Evolutionary conservation across 2,113 vertebrate species (phyloP).

Genomic region (Herpailurus yagouaroundi): DNA sequence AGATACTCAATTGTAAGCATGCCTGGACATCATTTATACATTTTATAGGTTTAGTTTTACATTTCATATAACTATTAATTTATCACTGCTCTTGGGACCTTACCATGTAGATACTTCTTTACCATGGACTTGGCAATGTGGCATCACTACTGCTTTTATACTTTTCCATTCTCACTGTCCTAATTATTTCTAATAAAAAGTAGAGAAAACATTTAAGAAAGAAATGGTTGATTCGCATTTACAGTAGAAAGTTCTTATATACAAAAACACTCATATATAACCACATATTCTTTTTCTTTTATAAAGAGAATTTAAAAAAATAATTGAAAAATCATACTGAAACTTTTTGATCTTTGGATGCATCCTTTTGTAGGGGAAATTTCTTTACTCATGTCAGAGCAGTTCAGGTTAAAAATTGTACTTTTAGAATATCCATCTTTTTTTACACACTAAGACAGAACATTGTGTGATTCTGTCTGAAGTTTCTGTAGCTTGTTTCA

Average conservation of each 20-base stretch:
- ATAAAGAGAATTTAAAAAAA: not conserved
- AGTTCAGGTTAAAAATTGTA: slow-evolving; percentile 70
- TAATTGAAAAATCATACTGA: not conserved
- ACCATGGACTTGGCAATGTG: not conserved
- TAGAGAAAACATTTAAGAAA: not conserved
- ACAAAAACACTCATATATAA: not conserved
- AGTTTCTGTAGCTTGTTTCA: slow-evolving; percentile 58
- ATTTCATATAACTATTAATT: not conserved
- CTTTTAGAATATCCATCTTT: slow-evolving; percentile 54
- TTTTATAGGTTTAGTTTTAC: not conserved
- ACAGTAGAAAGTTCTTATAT: not conserved
- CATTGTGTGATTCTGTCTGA: slow-evolving; percentile 50
- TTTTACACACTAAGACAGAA: slow-evolving; percentile 42
- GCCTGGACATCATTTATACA: not conserved
- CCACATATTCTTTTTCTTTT: not conserved
- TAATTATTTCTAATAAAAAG: not conserved
- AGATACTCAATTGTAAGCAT: not conserved
- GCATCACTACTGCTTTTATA: not conserved
- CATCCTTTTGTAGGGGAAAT: slow-evolving; percentile 31
- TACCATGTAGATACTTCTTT: not conserved
- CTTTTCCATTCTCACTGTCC: not conserved
- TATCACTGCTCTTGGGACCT: not conserved
- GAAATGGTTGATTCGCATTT: not conserved
- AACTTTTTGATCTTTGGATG: not conserved
- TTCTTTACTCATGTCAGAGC: slow-evolving; percentile 43